Percentiles rank a stretch among this genome's conserved stretches.
Evolutionary conservation across 2,888 invertebrate genomes (phyloP).

Genomic region (Oscheius myriophilus): DNA sequence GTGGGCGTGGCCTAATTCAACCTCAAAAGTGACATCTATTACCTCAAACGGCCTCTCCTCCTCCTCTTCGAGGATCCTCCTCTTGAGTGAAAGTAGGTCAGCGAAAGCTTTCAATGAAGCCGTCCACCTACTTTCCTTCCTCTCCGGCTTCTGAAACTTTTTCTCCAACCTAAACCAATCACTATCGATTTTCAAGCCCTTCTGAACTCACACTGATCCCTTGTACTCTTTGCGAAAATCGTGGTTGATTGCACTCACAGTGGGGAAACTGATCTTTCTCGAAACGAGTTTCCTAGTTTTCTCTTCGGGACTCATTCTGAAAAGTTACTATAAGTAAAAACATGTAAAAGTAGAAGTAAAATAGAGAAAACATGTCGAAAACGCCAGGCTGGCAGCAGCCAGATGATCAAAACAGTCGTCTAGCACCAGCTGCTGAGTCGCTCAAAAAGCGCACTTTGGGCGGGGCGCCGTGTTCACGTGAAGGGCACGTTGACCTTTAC

Average conservation of each 20-base stretch:
- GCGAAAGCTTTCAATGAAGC: slow-evolving; percentile 30
- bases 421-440: too few relatives aligned
- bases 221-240: slow-evolving; percentile 52
- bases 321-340: not conserved
- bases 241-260: slow-evolving; percentile 8
- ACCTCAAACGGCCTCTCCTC: slow-evolving; percentile 15
- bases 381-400: not conserved
- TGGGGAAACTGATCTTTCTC: slow-evolving; percentile 21
- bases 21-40: not conserved
- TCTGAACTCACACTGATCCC: slow-evolving; percentile 46
- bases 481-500: too few relatives aligned
- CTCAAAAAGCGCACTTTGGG: too few relatives aligned
- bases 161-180: slow-evolving; percentile 37
- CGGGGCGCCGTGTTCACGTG: too few relatives aligned
- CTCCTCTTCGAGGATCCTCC: slow-evolving; percentile 6
- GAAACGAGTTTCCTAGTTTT: not conserved
- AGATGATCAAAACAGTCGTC: too few relatives aligned
- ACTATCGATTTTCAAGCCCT: too few relatives aligned
- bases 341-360: not conserved
- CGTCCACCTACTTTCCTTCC: slow-evolving; percentile 19
- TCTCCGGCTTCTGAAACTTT: slow-evolving; percentile 32
- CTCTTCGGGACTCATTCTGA: too few relatives aligned
- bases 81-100: slow-evolving; percentile 37
- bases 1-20: too few relatives aligned
- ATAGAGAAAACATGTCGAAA: not conserved